phyloP scores from a whole-genome alignment of 30 jellyfish, hydroid and myxozoan species.

The Calvadosia cruxmelitensis region DNA sequence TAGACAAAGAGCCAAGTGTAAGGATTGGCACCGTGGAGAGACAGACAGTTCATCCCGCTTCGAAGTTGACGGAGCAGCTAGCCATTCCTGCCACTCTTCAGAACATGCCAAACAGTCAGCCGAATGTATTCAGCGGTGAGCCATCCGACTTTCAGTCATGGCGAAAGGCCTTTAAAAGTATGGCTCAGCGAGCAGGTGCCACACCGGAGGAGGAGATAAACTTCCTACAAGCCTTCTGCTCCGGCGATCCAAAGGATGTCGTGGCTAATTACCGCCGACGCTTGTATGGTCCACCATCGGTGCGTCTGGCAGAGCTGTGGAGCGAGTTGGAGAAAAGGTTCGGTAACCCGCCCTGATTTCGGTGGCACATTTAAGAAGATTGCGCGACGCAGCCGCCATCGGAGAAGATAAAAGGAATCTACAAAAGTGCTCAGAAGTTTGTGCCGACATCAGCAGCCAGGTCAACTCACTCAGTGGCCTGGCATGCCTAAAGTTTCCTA shows the following conservation, averaged over 20 bases:
- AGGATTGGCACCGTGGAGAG: too few species aligned
- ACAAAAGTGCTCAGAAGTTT: background rate
- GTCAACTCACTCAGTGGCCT: background rate
- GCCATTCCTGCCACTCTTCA: background rate
- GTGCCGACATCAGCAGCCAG: conserved; percentile 1
- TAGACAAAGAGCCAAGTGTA: too few species aligned
- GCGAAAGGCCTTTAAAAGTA: background rate
- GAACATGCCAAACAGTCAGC: background rate
- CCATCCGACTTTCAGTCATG: background rate
- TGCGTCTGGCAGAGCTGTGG: background rate
- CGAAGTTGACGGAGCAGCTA: background rate
- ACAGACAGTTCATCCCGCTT: background rate
- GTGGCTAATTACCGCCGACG: too few species aligned
- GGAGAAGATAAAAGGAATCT: background rate
- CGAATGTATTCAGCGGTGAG: background rate
- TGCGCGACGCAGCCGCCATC: background rate
- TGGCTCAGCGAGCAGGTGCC: background rate
- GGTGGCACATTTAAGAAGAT: background rate
- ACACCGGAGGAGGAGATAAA: background rate
- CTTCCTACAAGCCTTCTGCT: too few species aligned
- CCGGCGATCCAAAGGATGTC: too few species aligned
- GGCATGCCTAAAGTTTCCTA: background rate
- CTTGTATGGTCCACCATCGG: too few species aligned
- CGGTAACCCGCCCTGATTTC: background rate
- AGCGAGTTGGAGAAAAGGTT: background rate